These are phyloP conservation scores for Craterocephalus amniculus DNA, from an alignment of 2,797 vertebrate genomes.

Conservation along the genomic window DNA sequence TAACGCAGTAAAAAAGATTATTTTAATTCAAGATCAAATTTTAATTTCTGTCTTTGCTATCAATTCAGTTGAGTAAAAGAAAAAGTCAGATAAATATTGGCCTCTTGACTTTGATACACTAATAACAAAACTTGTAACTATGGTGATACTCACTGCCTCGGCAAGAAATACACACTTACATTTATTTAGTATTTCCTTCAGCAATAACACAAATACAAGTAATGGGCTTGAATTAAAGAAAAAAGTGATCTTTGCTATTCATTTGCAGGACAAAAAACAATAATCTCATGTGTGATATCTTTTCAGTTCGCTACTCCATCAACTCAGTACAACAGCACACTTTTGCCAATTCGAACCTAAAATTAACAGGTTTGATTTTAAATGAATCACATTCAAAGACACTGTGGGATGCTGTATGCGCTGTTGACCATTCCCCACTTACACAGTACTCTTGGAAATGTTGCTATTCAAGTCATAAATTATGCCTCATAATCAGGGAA, in stretches of 20 bases:
- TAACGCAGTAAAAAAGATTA: background rate
- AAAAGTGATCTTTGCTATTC: background rate
- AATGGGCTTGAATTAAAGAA: background rate
- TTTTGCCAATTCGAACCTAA: constrained; percentile 11
- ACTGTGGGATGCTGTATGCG: background rate
- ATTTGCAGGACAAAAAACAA: background rate
- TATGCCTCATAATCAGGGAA: constrained; percentile 46
- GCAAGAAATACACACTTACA: background rate
- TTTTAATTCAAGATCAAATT: no score
- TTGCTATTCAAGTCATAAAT: constrained; percentile 34
- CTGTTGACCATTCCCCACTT: constrained; percentile 31
- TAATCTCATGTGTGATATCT: background rate
- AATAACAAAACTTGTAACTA: no score
- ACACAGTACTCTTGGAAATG: constrained; percentile 22
- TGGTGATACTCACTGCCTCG: no score
- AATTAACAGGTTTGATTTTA: constrained; percentile 24
- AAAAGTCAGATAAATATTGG: no score
- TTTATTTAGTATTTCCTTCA: background rate
- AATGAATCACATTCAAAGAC: constrained; percentile 16
- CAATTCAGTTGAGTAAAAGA: no score
- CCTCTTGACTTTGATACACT: no score
- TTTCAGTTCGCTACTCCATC: background rate
- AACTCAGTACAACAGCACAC: constrained; percentile 8
- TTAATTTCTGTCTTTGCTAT: no score
- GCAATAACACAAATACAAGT: background rate